phyloP scores from a whole-genome alignment of 1,140 invertebrate genomes.

The Leptonema lineaticorne region DNA sequence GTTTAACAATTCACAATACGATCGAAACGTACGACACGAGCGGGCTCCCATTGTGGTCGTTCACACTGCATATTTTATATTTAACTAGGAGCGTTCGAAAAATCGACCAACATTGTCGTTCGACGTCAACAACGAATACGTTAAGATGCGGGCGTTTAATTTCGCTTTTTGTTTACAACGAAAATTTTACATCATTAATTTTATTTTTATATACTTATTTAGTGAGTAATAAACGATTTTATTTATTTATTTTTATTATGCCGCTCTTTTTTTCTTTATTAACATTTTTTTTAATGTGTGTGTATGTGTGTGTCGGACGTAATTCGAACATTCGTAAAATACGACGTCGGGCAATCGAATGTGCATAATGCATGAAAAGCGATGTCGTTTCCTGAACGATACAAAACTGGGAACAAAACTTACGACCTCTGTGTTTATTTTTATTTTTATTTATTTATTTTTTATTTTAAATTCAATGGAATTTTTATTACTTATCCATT shows the following conservation, averaged over 20 bases:
- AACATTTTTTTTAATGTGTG: constrained; percentile 11
- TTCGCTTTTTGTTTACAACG: too few relatives aligned
- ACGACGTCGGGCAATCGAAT: constrained; percentile 17
- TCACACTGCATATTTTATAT: too few relatives aligned
- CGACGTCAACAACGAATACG: not conserved
- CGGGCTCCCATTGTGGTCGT: too few relatives aligned
- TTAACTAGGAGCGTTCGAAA: too few relatives aligned
- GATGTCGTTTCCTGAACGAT: constrained; percentile 21
- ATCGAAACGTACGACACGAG: too few relatives aligned
- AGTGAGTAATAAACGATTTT: not conserved
- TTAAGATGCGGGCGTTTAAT: not conserved
- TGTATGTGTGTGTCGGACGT: too few relatives aligned
- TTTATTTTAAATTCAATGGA: constrained; percentile 23
- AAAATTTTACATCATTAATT: too few relatives aligned
- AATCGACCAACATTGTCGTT: too few relatives aligned
- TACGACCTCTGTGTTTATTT: not conserved
- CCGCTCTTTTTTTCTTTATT: not conserved
- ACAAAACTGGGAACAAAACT: constrained; percentile 26
- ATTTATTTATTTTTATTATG: constrained; percentile 19
- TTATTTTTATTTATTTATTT: not conserved
- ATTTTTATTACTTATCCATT: constrained; percentile 30
- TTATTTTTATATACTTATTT: not conserved
- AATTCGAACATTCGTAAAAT: not conserved
- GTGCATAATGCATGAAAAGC: constrained; percentile 25
- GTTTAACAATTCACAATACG: too few relatives aligned